Conservation (phyloP, 2,888 invertebrate genomes). For the Plutella xylostella region DNA sequence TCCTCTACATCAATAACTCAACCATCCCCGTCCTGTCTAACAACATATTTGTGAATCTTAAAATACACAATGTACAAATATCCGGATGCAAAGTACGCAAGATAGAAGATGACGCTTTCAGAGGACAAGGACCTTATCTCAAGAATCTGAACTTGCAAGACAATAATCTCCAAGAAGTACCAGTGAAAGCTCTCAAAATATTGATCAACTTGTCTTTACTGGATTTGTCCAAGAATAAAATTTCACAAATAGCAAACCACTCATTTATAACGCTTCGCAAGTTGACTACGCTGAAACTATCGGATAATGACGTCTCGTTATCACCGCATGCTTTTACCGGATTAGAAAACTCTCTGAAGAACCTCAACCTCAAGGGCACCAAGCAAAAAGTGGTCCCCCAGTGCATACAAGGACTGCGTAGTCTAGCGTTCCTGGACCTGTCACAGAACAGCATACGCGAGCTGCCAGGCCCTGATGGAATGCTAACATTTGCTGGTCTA, state of each 20-base stretch:
- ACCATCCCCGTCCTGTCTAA: constrained; percentile 77
- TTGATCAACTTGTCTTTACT: constrained; percentile 80
- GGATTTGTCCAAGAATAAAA: constrained; percentile 87
- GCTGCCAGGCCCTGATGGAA: constrained; percentile 77
- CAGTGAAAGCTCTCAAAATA: constrained; percentile 76
- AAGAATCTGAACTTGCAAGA: constrained; percentile 89
- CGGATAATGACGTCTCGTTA: constrained; percentile 88
- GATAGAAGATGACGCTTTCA: constrained; percentile 81
- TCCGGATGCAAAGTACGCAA: constrained; percentile 83
- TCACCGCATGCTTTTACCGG: constrained; percentile 79
- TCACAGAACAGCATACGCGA: constrained; percentile 90
- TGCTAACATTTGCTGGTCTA: constrained; percentile 79
- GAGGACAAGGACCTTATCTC: constrained; percentile 83
- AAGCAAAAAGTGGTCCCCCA: constrained; percentile 83
- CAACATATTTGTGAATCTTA: constrained; percentile 76
- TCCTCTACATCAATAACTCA: constrained; percentile 91
- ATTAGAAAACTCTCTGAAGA: constrained; percentile 84
- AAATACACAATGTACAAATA: constrained; percentile 85
- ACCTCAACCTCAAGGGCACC: constrained; percentile 90
- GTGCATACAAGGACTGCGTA: constrained; percentile 80
- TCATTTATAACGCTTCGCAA: constrained; percentile 80
- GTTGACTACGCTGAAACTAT: constrained; percentile 84
- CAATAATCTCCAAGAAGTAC: constrained; percentile 83
- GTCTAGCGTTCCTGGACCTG: constrained; percentile 88
- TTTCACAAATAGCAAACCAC: constrained; percentile 77